These are phyloP conservation scores for Thamnophis sirtalis DNA, from an alignment of 2,113 vertebrate species.

Conservation along the genomic window DNA sequence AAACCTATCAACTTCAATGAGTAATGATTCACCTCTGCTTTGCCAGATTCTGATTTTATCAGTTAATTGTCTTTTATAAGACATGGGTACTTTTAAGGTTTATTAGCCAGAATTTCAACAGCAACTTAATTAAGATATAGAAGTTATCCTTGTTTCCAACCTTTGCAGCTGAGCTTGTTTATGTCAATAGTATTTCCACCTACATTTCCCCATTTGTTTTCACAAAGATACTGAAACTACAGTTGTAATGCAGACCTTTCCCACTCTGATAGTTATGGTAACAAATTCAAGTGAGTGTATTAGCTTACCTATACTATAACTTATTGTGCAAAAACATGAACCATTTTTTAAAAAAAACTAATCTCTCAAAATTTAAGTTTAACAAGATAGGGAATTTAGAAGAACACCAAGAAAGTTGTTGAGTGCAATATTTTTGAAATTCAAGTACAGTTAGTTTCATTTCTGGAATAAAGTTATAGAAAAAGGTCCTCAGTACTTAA, in stretches of 20 bases:
- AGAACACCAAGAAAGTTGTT: neutral
- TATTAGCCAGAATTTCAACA: neutral
- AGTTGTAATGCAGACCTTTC: slow-evolving; percentile 17
- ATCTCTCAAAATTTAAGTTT: slow-evolving; percentile 27
- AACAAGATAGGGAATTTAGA: slow-evolving; percentile 6
- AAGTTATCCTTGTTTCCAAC: neutral
- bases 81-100: neutral
- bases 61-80: slow-evolving; percentile 10
- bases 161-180: slow-evolving; percentile 1
- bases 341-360: neutral
- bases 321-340: slow-evolving; percentile 51
- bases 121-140: slow-evolving; percentile 12
- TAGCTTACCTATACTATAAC: slow-evolving; percentile 18
- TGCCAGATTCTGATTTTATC: slow-evolving; percentile 1
- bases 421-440: neutral
- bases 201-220: neutral
- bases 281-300: slow-evolving; percentile 41
- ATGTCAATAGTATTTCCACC: neutral
- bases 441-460: neutral
- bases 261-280: slow-evolving; percentile 43
- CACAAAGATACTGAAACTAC: slow-evolving; percentile 20
- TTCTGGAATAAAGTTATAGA: neutral
- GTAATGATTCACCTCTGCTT: slow-evolving; percentile 23
- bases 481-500: neutral
- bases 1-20: neutral